Percentiles rank a stretch among this genome's conserved stretches.
Evolutionary conservation across 2,113 vertebrate species (phyloP).

Genomic region (Oreochromis niloticus): DNA sequence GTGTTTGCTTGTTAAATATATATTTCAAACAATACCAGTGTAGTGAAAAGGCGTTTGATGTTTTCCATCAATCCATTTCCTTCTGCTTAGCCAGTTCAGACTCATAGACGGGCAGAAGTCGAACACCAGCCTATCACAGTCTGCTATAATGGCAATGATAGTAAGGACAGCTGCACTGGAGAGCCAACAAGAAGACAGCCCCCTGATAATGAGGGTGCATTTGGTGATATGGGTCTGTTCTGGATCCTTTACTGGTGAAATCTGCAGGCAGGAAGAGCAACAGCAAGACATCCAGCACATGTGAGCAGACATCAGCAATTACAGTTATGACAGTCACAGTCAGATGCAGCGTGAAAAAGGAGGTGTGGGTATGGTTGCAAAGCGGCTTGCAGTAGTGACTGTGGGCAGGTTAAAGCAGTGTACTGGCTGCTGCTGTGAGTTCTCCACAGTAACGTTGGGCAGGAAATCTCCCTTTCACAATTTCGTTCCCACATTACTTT

Average conservation of each 20-base stretch:
- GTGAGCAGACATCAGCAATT: accelerated
- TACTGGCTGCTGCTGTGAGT: background rate
- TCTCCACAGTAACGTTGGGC: background rate
- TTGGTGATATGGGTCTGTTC: background rate
- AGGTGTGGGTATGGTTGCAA: background rate
- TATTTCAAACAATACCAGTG: background rate
- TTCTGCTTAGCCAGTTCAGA: background rate
- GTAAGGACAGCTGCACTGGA: background rate
- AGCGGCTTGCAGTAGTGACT: background rate
- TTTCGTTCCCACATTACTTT: background rate
- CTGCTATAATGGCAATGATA: accelerated
- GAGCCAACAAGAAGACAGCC: background rate
- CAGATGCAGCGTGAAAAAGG: background rate
- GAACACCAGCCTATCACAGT: background rate
- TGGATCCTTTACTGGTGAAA: background rate
- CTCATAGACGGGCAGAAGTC: accelerated
- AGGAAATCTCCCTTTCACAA: background rate
- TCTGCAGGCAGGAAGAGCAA: background rate
- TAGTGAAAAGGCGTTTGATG: background rate
- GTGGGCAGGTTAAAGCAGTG: background rate
- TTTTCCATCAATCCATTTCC: background rate
- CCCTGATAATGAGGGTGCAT: background rate
- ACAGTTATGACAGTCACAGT: background rate
- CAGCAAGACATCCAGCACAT: background rate
- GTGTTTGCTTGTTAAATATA: background rate